Base-by-base conservation (phyloP, 1,140 invertebrate species). In the Drosophila albomicans region DNA sequence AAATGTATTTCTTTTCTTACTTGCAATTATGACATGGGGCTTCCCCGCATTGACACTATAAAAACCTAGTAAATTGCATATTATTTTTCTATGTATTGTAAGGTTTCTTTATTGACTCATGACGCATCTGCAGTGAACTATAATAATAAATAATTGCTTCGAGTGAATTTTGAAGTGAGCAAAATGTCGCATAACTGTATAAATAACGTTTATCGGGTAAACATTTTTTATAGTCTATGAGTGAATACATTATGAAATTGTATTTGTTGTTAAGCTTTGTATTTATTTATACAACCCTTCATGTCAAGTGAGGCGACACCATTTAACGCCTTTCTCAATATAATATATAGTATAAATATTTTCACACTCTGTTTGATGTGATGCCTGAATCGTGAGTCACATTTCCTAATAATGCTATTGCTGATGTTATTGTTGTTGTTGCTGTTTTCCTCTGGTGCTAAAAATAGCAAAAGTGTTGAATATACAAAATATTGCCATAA, bases 401-500 rank as follows among this genome's bases (percentile, higher is more conserved):
- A 56, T 74, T 69, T 74, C 15, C 28, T 56, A 62, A 69, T 62
- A 74, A 62, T 74, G 58, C 8, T 38, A 5, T 63, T 48, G 45
- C 15, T 71, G 13, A 62, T 74, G 58, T 20, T 38, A 5, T 63
- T 48, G 45, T 25, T 71, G 13, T 35, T 66, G 38, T 38, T 71
- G 38, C 32, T 63, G 15, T 35, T 48, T 35, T 48, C 63, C 51
- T 54, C 13, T 54, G 7, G n/a, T 16, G 46, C 81, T 85, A 85
- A 70, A 85, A 85, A 85, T 84, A 84, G 82, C 78, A 46, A 49
- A 65, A 69, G 20, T 32, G 73, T 67, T 65, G 64, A 85, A 84
- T 79, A 85, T 77, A 85, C 43, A 65, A 72, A 84, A 84, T 76
- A 77, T 72, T 82, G 72, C 76, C 81, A 84, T 82, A 75, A 72